These are phyloP conservation scores for Aspidiotus destructor DNA, from an alignment of 2,888 invertebrate species.

Conservation along the genomic window DNA sequence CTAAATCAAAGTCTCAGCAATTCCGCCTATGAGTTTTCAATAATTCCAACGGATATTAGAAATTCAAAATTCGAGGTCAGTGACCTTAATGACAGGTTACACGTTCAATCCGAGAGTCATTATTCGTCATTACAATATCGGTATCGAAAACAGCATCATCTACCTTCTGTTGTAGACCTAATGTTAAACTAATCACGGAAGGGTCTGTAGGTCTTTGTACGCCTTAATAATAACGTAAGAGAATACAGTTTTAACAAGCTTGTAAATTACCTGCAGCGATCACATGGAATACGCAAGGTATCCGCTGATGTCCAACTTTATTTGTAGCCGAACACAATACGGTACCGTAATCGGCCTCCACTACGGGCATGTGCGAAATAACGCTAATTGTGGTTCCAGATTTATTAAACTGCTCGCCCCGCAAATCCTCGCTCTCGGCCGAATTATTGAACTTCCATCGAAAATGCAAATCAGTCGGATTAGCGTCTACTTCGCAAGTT, in stretches of 20 bases:
- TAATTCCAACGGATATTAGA: too few species aligned
- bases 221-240: too few species aligned
- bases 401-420: slow-evolving; percentile 47
- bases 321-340: slow-evolving; percentile 66
- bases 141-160: too few species aligned
- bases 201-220: too few species aligned
- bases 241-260: not conserved
- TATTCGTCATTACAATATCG: too few species aligned
- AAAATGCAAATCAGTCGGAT: slow-evolving; percentile 63
- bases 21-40: too few species aligned
- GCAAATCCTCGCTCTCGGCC: slow-evolving; percentile 53
- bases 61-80: too few species aligned
- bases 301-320: slow-evolving; percentile 58
- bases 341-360: slow-evolving; percentile 64
- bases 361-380: slow-evolving; percentile 18
- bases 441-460: slow-evolving; percentile 86
- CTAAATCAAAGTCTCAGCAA: too few species aligned
- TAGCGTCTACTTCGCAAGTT: slow-evolving; percentile 73
- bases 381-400: slow-evolving; percentile 23
- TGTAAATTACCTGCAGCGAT: slow-evolving; percentile 50
- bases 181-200: too few species aligned
- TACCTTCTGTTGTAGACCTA: too few species aligned
- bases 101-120: too few species aligned
- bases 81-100: too few species aligned
- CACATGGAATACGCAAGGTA: slow-evolving; percentile 64